Base-by-base conservation (phyloP, 2,888 invertebrate genomes). In the Caenorhabditis doughertyi region DNA sequence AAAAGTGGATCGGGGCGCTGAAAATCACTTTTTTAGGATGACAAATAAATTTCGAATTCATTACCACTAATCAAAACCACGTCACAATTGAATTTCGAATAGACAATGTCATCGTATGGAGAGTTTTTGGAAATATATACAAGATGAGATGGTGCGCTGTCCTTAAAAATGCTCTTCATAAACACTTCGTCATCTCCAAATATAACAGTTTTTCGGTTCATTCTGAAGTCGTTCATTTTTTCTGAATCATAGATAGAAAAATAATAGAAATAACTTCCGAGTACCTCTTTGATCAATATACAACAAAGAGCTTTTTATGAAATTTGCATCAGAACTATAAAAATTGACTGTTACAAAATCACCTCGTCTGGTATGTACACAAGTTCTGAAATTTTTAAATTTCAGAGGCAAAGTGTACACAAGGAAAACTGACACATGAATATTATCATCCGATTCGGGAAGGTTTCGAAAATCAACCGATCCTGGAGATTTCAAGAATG, bases 1-100 rank as follows among this genome's bases (percentile, higher is more conserved):
- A 5, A 62, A 62, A n/a, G 60, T 62, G 1, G 60, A 62, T 18
- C 44, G 60, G 9, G 60, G 60, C 2, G 60, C 60, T 62, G 44
- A n/a, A 62, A n/a, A n/a, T n/a, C n/a, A n/a, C n/a, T n/a, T n/a
- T n/a, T n/a, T n/a, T n/a, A n/a, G n/a, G n/a, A n/a, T n/a, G n/a
- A n/a, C n/a, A n/a, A 8, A n/a, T 11, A 51, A 21, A 8, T n/a
- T n/a, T n/a, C n/a, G n/a, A n/a, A 35, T 11, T 4, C 39, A 18
- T 42, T 42, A 62, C 60, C 60, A 23, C 16, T 42, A n/a, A 49
- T 64, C 47, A 64, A 21, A 11, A 64, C 64, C 0, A 7, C 7
- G 13, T 64, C 49, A 32, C 64, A 64, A 13, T 64, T n/a, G 13
- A 27, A 64, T 11, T 64, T 64, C 0, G 64, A 64, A 29, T 64